A percentile compares a stretch with the other conserved stretches of the same genome.
Evolutionary conservation across 1,140 invertebrate species (phyloP).

Genomic region (Rhysida immarginata): DNA sequence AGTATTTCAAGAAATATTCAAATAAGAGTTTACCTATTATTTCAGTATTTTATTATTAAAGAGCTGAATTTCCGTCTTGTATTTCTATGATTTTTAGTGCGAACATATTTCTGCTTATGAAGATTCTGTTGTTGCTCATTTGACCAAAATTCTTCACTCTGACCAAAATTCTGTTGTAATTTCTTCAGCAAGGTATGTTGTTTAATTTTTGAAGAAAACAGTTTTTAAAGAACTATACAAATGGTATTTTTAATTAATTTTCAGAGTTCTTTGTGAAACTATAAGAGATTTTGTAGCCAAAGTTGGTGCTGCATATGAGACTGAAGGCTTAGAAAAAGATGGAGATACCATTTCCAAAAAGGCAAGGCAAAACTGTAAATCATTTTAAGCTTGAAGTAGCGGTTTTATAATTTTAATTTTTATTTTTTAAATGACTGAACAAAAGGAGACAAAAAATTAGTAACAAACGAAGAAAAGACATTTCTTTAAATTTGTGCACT

Average conservation of each 20-base stretch:
- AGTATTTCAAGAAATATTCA: too few relatives aligned
- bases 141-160: constrained; percentile 74
- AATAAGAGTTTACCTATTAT: not conserved
- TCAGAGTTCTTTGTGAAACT: constrained; percentile 55
- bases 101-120: constrained; percentile 48
- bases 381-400: too few relatives aligned
- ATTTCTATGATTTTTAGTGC: constrained; percentile 19
- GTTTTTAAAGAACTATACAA: not conserved
- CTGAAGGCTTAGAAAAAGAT: constrained; percentile 36
- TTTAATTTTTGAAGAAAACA: not conserved
- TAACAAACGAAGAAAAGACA: too few relatives aligned
- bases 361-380: too few relatives aligned
- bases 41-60: not conserved
- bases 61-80: not conserved
- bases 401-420: too few relatives aligned
- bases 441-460: too few relatives aligned
- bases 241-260: not conserved
- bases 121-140: constrained; percentile 57
- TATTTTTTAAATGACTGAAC: too few relatives aligned
- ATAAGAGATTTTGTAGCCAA: constrained; percentile 57
- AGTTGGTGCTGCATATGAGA: constrained; percentile 27
- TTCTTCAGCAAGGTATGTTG: constrained; percentile 51
- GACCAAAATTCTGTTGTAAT: constrained; percentile 59
- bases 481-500: too few relatives aligned
- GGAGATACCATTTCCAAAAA: constrained; percentile 38